These are phyloP conservation scores for Hoplodrina blanda DNA, from an alignment of 2,888 invertebrate genomes.

Conservation along the genomic window DNA sequence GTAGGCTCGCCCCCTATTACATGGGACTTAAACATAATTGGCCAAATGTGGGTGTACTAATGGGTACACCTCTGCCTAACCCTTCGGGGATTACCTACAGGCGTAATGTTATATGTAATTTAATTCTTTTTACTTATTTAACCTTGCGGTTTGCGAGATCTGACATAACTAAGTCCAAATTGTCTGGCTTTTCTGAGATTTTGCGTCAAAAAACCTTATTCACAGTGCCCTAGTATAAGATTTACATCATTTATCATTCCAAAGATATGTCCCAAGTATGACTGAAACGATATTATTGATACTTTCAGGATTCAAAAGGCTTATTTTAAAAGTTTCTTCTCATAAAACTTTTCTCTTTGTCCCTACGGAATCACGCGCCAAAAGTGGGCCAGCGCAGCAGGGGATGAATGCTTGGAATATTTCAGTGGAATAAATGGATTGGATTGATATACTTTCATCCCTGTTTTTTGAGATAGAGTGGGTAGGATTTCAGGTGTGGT, in stretches of 20 bases:
- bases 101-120: no score
- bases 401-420: constrained; percentile 31
- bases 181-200: no score
- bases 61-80: no score
- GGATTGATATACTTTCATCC: constrained; percentile 39
- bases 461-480: not conserved
- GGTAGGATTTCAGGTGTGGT: not conserved
- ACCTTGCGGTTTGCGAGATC: no score
- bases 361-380: constrained; percentile 24
- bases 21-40: no score
- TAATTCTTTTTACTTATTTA: no score
- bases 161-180: no score
- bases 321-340: constrained; percentile 57
- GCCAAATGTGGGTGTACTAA: no score
- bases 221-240: not conserved
- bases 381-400: constrained; percentile 32
- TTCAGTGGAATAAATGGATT: constrained; percentile 47
- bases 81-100: no score
- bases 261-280: constrained; percentile 13
- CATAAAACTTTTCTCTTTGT: constrained; percentile 49
- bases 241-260: constrained; percentile 4
- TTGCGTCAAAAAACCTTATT: not conserved
- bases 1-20: no score
- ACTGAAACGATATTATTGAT: constrained; percentile 34
- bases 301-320: constrained; percentile 42